A percentile compares a stretch with the other conserved stretches of the same genome.
These are phyloP conservation scores for Thaleichthys pacificus DNA, from an alignment of 2,797 vertebrate species.

Conservation along the genomic window DNA sequence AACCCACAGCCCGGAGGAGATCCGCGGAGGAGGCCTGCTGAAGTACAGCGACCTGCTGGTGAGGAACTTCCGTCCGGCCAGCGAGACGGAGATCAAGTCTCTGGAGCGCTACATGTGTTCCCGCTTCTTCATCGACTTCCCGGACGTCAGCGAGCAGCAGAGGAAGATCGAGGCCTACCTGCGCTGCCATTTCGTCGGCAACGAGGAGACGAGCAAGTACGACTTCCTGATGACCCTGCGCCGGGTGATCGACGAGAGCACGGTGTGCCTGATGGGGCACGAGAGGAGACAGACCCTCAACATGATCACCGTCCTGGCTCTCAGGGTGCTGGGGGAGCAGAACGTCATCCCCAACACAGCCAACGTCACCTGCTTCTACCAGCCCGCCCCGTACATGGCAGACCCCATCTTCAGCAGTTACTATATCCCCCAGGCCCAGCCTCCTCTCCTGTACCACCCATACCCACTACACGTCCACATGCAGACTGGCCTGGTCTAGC, in stretches of 20 bases:
- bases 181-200: slow-evolving; percentile 89
- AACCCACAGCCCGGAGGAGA: slow-evolving; percentile 94
- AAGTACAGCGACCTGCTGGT: slow-evolving; percentile 96
- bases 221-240: slow-evolving; percentile 95
- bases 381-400: slow-evolving; percentile 89
- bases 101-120: slow-evolving; percentile 98
- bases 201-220: slow-evolving; percentile 91
- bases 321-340: slow-evolving; percentile 95
- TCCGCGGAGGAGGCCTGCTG: slow-evolving; percentile 93
- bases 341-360: slow-evolving; percentile 92
- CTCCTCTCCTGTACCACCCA: slow-evolving; percentile 85
- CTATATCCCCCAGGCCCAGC: slow-evolving; percentile 83
- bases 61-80: slow-evolving; percentile 87
- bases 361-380: slow-evolving; percentile 94
- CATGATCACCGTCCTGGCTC: slow-evolving; percentile 92
- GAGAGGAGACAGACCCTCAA: slow-evolving; percentile 93
- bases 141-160: slow-evolving; percentile 89
- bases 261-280: slow-evolving; percentile 92
- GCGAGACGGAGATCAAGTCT: slow-evolving; percentile 89
- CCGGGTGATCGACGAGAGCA: slow-evolving; percentile 90
- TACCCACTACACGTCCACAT: slow-evolving; percentile 84
- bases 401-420: slow-evolving; percentile 88
- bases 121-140: slow-evolving; percentile 98
- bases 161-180: slow-evolving; percentile 94
- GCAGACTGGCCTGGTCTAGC: slow-evolving; percentile 81